These are phyloP conservation scores for Silurus asotus DNA, from an alignment of 2,113 vertebrate genomes.

Conservation along the genomic window DNA sequence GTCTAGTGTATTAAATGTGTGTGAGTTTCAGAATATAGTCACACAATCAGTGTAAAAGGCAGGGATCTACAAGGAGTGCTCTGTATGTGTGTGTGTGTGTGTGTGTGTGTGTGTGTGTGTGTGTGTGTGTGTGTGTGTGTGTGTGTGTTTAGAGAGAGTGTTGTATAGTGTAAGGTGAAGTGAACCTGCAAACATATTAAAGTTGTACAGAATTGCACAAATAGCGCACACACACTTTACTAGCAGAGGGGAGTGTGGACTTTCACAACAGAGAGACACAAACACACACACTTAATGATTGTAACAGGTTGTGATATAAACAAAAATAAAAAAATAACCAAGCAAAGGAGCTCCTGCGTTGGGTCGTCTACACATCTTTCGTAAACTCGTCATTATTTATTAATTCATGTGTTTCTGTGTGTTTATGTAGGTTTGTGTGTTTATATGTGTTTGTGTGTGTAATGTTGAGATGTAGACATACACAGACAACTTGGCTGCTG, in stretches of 20 bases:
- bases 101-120: conserved; percentile 13
- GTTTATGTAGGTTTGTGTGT: neutral
- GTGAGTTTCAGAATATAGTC: neutral
- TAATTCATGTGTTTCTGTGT: neutral
- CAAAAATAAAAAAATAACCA: too few relatives aligned
- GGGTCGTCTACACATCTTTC: too few relatives aligned
- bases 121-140: neutral
- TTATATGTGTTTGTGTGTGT: neutral
- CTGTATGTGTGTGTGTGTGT: neutral
- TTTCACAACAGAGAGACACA: neutral
- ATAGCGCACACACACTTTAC: neutral
- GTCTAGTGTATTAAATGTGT: neutral
- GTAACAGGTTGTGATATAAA: too few relatives aligned
- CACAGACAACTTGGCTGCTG: neutral
- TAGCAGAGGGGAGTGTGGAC: conserved; percentile 25
- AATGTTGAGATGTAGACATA: neutral
- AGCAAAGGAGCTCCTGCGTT: too few relatives aligned
- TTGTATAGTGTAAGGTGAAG: neutral
- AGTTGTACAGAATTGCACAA: too few relatives aligned
- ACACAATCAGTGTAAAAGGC: too few relatives aligned
- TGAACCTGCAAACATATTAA: too few relatives aligned
- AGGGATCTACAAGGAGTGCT: too few relatives aligned
- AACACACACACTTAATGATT: neutral
- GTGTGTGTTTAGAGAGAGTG: too few relatives aligned
- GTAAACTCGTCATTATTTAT: too few relatives aligned